Base-by-base conservation (phyloP, 1,140 invertebrate species). In the Dendrolimus kikuchii region DNA sequence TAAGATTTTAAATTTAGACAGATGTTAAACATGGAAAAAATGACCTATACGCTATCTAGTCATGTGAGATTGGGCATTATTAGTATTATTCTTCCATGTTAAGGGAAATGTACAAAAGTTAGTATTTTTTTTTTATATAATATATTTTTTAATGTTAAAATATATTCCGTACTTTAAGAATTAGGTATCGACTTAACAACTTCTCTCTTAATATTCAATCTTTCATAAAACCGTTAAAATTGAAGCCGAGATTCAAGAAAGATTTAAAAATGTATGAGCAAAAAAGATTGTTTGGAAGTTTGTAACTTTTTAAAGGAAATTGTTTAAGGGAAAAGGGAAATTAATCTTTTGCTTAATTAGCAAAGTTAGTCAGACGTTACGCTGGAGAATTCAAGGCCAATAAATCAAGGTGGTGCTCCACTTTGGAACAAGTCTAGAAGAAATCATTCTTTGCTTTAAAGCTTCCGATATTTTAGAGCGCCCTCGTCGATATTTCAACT, bases 271-370 rank as follows among this genome's bases (percentile, higher is more conserved):
- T 64, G 61, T 66, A 62, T 62, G 66, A 61, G 57, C 49, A 53
- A 64, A 65, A 71, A 68, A 68, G 51, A 65, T 51, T 73, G 65
- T 53, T 46, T 54, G 71, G 74, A 48, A 67, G 67, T 65, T n/a
- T 66, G 59, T 70, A 73, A 75, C 66, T 78, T 77, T 23, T 74
- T 68, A 60, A 64, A 49, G 72, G 66, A 78, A 78, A 74, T 78
- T 74, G 64, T 83, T 79, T 74, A 74, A 74, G 64, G 72, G 68
- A 77, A 77, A 71, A 74, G 66, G 77, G 77, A 79, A 79, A 81
- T 81, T 80, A 79, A 83, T 83, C 77, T 83, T 81, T 78, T 61
- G 74, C 70, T 81, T 83, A 83, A 83, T 83, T 83, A 83, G 80
- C 60, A 83, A 83, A 83, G 76, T 83, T 83, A 67, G 69, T 72